Evolutionary conservation across 2,797 vertebrate genomes (phyloP), one percentile per base, ranked within the genome.

Genomic region (Ataeniobius toweri): DNA sequence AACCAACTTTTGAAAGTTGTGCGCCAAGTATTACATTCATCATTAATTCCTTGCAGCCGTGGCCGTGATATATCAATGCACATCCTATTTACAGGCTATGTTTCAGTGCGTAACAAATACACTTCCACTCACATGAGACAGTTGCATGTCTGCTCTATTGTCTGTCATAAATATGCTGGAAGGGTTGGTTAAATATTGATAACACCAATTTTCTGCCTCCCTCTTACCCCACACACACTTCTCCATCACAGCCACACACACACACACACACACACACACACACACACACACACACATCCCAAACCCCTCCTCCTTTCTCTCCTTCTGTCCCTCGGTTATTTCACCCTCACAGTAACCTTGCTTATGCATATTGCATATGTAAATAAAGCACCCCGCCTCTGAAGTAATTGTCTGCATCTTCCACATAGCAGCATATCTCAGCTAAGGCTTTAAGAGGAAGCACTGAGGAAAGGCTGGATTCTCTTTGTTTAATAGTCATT

Each of bases 341-440:
- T 94, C 94, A 94, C 92, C 94, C 94, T 94, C 89, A 94, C 95
- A 95, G 96, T 96, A 97, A 95, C 95, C 95, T 96, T 96, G 96
- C 95, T 96, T 97, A 95, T 94, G 94, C 94, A 94, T 94, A 94
- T 93, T 94, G 93, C 93, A 94, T 95, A 96, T 96, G 95, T 96
- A 96, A 96, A 96, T 96, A 93, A 95, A 95, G 95, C 94, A 95
- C 96, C 95, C 94, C 92, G 92, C 96, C 96, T 95, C 89, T 93
- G 92, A 93, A 95, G 96, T 97, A 97, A 98, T 98, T 97, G 96
- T 96, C 97, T 97, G 97, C 97, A 96, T 96, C 96, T 96, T 97
- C 96, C 94, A 96, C 96, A 92, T 95, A 94, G 95, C 95, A 94
- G 95, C 96, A 95, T 95, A 92, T 96, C 89, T 92, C 85, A 84